These are phyloP conservation scores for Australoheros facetus DNA, from an alignment of 2,797 vertebrate species.

Conservation along the genomic window DNA sequence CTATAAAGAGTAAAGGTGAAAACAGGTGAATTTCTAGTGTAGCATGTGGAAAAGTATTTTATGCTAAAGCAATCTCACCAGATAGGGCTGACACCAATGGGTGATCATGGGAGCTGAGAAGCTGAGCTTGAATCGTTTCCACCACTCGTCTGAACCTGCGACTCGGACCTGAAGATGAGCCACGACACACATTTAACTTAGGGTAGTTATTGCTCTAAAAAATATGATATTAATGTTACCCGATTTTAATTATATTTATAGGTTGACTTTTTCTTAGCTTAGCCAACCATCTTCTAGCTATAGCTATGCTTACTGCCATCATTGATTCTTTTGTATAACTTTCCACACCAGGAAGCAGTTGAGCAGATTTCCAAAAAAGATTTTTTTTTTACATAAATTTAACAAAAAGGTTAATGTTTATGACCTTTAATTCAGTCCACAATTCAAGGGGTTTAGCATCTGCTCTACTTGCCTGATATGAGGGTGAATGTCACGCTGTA, in stretches of 20 bases:
- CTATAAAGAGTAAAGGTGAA: not conserved
- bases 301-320: not conserved
- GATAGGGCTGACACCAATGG: constrained; percentile 89
- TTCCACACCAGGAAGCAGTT: not conserved
- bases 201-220: not conserved
- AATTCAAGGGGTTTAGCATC: not conserved
- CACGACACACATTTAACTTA: not conserved
- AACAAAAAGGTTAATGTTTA: not conserved
- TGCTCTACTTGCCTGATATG: constrained; percentile 84
- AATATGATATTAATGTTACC: not conserved
- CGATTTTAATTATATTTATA: not conserved
- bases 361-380: not conserved
- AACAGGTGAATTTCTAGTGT: not conserved
- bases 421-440: not conserved
- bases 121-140: constrained; percentile 93
- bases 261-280: too few relatives aligned
- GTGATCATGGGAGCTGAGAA: constrained; percentile 93
- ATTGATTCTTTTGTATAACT: not conserved
- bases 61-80: constrained; percentile 78
- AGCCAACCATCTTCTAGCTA: too few relatives aligned
- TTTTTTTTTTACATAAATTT: too few relatives aligned
- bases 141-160: constrained; percentile 94
- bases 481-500: constrained; percentile 95
- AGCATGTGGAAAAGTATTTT: not conserved
- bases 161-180: constrained; percentile 85